Base-by-base conservation (phyloP, 2,888 invertebrate species). In the Drosophila putrida region DNA sequence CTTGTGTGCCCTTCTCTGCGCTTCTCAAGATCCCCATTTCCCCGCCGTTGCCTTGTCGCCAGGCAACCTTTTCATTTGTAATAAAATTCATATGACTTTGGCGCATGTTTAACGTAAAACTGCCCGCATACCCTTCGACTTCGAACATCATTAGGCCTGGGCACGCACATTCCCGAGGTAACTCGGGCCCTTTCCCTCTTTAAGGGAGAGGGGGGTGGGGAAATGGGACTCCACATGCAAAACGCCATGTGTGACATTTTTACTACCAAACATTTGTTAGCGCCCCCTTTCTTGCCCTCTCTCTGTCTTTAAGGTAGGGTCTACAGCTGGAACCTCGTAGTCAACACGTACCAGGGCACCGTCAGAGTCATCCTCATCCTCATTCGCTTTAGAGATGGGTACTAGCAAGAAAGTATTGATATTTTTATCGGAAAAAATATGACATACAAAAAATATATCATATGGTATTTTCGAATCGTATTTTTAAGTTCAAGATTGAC, bases 51-150 rank as follows among this genome's bases (percentile, higher is more conserved):
- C 31, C 31, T 31, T 31, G 31, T 31, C 31, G 6, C 31, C 51
- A 39, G 68, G 69, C 63, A 80, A 86, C 80, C 78, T 83, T 87
- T 88, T 75, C 85, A 79, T 86, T 88, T 78, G 84, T 80, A 88
- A 85, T 85, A 88, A 85, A 85, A 88, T 88, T 88, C 83, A 84
- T 88, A 80, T 85, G 87, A 79, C 80, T 82, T 82, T 82, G 87
- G 82, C 82, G 85, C 88, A 82, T 87, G 85, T 78, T 82, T 82
- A 79, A 72, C 82, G 77, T 79, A 68, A 77, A 77, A 66, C 66
- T 73, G 78, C 33, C 65, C 62, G 33, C n/a, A 31, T 31, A 8
- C 31, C 59, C 33, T 4, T 13, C 8, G n/a, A 13, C 41, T 46
- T 27, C 9, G 64, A 63, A 66, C 85, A 88, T 84, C 84, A 84